A percentile compares a stretch with the other conserved stretches of the same genome.
These are phyloP conservation scores for Actinia tenebrosa DNA, from an alignment of 64 coral and sea anemone genomes.

Conservation along the genomic window DNA sequence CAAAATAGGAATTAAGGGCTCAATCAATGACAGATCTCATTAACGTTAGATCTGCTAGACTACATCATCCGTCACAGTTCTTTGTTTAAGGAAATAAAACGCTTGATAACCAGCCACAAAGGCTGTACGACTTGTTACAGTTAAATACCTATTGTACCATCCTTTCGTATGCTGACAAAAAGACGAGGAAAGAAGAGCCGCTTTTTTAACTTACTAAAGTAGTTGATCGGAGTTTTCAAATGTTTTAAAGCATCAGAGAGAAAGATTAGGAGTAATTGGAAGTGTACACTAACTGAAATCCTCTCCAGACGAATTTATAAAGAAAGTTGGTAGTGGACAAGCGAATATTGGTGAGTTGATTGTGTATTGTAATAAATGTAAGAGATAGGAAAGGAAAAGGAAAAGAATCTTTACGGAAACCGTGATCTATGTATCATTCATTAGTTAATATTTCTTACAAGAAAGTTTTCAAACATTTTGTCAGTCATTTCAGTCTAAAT, in stretches of 20 bases:
- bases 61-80: not conserved
- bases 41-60: not conserved
- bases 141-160: not conserved
- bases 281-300: not conserved
- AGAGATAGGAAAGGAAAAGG: no score
- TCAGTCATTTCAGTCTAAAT: no score
- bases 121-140: not conserved
- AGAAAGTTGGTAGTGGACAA: not conserved
- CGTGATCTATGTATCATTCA: no score
- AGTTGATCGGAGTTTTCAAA: not conserved
- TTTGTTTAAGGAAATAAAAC: not conserved
- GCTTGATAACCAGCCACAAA: constrained; percentile 1
- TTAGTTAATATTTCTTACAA: no score
- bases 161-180: not conserved
- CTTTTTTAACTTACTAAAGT: not conserved
- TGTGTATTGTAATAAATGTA: not conserved
- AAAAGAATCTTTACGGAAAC: no score
- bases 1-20: constrained; percentile 9
- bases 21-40: constrained; percentile 5
- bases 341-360: not conserved
- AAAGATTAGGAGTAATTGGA: not conserved
- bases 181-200: not conserved
- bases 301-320: not conserved
- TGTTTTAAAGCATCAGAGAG: not conserved
- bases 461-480: no score